Evolutionary conservation across 2,113 vertebrate genomes (phyloP).

Genomic region (Tetrao urogallus): DNA sequence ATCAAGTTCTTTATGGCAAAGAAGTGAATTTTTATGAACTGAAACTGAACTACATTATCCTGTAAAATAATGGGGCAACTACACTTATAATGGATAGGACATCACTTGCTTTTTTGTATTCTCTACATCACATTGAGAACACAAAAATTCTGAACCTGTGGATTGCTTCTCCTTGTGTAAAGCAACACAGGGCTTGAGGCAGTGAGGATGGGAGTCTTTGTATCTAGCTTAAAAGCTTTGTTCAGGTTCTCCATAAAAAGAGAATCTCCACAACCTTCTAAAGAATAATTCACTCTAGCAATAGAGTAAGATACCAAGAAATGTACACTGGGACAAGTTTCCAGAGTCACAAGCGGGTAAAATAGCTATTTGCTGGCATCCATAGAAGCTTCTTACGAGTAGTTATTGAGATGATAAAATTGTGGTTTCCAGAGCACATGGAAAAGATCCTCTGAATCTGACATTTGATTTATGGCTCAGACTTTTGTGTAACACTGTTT

Average conservation of each 20-base stretch:
- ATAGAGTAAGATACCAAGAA: background rate
- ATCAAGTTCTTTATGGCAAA: constrained; percentile 29
- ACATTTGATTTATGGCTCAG: background rate
- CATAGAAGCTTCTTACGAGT: background rate
- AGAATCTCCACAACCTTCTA: background rate
- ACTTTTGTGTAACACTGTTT: background rate
- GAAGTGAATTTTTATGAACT: constrained; percentile 68
- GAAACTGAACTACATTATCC: constrained; percentile 56
- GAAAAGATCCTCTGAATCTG: background rate
- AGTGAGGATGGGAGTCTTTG: background rate
- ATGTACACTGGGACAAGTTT: background rate
- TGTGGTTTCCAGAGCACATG: background rate
- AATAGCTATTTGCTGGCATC: accelerated
- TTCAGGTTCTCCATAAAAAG: background rate
- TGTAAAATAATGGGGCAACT: constrained; percentile 26
- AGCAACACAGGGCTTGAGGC: background rate
- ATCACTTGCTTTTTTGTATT: background rate
- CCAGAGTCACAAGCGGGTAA: background rate
- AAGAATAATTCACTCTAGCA: background rate
- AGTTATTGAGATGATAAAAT: background rate
- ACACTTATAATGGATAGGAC: background rate
- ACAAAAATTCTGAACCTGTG: background rate
- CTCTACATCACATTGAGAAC: background rate
- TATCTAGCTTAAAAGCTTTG: background rate
- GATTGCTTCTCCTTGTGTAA: background rate